Evolutionary conservation across 2,797 vertebrate genomes (phyloP).

Genomic region (Echeneis naucrates): DNA sequence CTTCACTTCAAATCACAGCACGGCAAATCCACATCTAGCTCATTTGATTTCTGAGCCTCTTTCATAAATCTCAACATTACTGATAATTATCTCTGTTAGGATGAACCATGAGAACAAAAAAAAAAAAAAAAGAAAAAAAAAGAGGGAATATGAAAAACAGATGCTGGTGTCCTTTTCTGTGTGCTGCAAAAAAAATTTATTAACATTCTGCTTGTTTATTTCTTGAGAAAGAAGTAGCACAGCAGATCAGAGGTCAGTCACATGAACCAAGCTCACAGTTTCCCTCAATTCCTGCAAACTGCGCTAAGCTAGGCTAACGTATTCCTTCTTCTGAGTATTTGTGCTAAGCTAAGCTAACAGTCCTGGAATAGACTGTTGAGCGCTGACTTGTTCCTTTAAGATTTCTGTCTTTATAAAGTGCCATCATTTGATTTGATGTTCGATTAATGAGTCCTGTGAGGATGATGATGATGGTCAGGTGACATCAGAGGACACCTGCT

Average conservation of each 20-base stretch:
- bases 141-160: background rate
- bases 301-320: constrained; percentile 30
- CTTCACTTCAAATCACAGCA: too few relatives aligned
- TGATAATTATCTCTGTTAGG: too few relatives aligned
- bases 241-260: background rate
- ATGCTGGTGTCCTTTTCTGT: background rate
- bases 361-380: constrained; percentile 1
- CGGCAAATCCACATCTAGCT: background rate
- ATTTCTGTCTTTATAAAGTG: constrained; percentile 24
- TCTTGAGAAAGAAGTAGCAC: too few relatives aligned
- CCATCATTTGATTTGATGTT: constrained; percentile 32
- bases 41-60: background rate
- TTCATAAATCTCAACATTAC: background rate
- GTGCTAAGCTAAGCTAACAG: constrained; percentile 2
- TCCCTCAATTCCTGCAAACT: background rate
- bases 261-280: background rate
- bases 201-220: too few relatives aligned
- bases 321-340: background rate
- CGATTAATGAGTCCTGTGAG: constrained; percentile 11
- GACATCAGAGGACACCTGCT: background rate
- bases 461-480: background rate
- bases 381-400: background rate
- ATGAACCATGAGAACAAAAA: background rate
- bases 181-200: background rate
- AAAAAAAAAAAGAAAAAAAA: too few relatives aligned